Conservation (phyloP, 2,888 invertebrate species). For the Ormia ochracea region DNA sequence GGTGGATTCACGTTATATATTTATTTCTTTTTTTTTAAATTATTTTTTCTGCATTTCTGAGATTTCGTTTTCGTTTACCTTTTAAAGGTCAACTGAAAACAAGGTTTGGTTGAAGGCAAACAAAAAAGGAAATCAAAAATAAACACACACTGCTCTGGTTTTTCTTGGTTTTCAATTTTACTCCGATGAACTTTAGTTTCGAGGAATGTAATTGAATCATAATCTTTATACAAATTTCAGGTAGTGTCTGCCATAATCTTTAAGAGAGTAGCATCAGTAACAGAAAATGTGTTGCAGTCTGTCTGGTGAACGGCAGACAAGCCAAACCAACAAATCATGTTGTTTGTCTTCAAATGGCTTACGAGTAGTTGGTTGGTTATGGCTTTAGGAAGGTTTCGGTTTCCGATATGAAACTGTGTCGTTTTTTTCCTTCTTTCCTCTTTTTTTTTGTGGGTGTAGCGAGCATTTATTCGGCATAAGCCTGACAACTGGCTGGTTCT, state of each 20-base stretch:
- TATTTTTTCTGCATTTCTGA: conserved; percentile 32
- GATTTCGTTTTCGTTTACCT: conserved; percentile 29
- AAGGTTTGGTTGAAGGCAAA: conserved; percentile 39
- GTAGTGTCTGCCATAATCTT: conserved; percentile 32
- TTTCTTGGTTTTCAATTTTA: conserved; percentile 33
- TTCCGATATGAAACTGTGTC: background rate
- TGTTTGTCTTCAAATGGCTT: conserved; percentile 22
- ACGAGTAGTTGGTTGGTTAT: conserved; percentile 19
- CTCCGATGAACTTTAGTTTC: conserved; percentile 50
- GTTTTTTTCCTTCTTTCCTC: background rate
- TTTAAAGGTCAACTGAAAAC: conserved; percentile 43
- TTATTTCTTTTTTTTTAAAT: conserved; percentile 22
- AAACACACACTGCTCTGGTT: conserved; percentile 1
- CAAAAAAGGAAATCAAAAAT: background rate
- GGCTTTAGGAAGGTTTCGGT: background rate
- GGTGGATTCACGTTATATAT: conserved; percentile 55
- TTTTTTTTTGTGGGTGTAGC: background rate
- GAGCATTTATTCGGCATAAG: background rate
- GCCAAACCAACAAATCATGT: conserved; percentile 41
- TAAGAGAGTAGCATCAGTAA: background rate
- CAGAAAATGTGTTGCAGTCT: background rate
- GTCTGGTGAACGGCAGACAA: conserved; percentile 46
- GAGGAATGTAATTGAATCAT: conserved; percentile 57
- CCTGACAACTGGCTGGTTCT: background rate
- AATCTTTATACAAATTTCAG: conserved; percentile 45